Percentiles rank a stretch among this genome's conserved stretches.
phyloP scores from a whole-genome alignment of 2,888 invertebrate species.

The Salticus scenicus region DNA sequence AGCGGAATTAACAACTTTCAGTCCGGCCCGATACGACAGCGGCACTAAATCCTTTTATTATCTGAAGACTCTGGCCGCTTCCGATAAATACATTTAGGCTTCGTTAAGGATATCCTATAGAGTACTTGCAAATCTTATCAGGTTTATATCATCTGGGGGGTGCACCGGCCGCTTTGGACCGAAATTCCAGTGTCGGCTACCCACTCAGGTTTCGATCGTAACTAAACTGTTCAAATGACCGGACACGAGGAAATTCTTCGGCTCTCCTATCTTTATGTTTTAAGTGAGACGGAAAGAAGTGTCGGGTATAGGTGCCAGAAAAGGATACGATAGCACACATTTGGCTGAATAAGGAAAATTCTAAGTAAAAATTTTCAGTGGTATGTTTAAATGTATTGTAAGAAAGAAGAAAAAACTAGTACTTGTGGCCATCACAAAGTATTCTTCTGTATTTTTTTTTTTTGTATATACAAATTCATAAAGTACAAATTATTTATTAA shows the following conservation, averaged over 20 bases:
- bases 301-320: neutral
- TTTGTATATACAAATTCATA: too few species aligned
- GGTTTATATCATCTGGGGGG: conserved; percentile 40
- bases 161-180: too few species aligned
- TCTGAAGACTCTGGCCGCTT: conserved; percentile 38
- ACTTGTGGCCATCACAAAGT: too few species aligned
- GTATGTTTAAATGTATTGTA: too few species aligned
- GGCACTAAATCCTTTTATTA: conserved; percentile 57
- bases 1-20: conserved; percentile 17
- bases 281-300: neutral
- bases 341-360: too few species aligned
- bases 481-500: too few species aligned
- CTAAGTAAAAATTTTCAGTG: too few species aligned
- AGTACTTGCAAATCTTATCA: conserved; percentile 47
- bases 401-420: too few species aligned
- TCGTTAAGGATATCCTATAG: conserved; percentile 65
- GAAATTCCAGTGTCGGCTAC: conserved; percentile 24
- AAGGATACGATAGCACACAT: neutral
- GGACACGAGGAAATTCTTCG: conserved; percentile 33
- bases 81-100: conserved; percentile 56
- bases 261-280: conserved; percentile 11
- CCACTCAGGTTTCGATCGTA: conserved; percentile 42
- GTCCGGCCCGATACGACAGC: neutral
- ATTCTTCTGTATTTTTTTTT: too few species aligned
- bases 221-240: conserved; percentile 61